Evolutionary conservation across 2,888 invertebrate genomes (phyloP).

Genomic region (Drosophila percnosoma): DNA sequence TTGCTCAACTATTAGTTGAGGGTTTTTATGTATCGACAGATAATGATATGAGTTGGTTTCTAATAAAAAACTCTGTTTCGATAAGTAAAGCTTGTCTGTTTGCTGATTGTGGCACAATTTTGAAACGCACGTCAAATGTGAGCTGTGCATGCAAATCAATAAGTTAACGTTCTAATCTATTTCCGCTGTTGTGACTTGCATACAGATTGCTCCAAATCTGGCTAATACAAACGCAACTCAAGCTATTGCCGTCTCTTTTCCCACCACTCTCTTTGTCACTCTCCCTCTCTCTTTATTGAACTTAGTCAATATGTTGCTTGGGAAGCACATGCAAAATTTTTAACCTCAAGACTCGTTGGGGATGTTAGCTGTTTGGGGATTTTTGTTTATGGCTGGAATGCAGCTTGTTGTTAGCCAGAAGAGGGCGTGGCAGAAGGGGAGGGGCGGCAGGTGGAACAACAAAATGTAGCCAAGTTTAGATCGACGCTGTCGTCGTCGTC

Average conservation of each 20-base stretch:
- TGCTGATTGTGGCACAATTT: constrained; percentile 16
- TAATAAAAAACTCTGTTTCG: background rate
- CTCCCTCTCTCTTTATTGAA: background rate
- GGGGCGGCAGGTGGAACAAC: background rate
- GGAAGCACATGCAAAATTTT: constrained; percentile 30
- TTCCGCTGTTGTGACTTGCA: constrained; percentile 58
- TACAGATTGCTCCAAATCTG: constrained; percentile 55
- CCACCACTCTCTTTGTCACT: background rate
- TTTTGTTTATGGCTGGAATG: constrained; percentile 40
- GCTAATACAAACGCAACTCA: constrained; percentile 28
- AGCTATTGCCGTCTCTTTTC: background rate
- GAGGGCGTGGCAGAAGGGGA: background rate
- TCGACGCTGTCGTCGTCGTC: constrained; percentile 27
- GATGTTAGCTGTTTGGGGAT: constrained; percentile 19
- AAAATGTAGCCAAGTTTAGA: constrained; percentile 23
- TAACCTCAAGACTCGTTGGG: constrained; percentile 39
- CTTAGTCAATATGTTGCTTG: constrained; percentile 27
- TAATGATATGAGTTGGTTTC: background rate
- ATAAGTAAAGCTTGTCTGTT: constrained; percentile 3
- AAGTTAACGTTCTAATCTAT: constrained; percentile 62
- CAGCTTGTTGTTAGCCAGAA: constrained; percentile 27
- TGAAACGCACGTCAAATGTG: constrained; percentile 22
- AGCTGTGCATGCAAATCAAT: constrained; percentile 56
- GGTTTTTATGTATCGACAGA: background rate
- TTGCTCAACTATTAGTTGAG: background rate